phyloP scores from a whole-genome alignment of 2,888 invertebrate genomes.

The Callosobruchus maculatus region DNA sequence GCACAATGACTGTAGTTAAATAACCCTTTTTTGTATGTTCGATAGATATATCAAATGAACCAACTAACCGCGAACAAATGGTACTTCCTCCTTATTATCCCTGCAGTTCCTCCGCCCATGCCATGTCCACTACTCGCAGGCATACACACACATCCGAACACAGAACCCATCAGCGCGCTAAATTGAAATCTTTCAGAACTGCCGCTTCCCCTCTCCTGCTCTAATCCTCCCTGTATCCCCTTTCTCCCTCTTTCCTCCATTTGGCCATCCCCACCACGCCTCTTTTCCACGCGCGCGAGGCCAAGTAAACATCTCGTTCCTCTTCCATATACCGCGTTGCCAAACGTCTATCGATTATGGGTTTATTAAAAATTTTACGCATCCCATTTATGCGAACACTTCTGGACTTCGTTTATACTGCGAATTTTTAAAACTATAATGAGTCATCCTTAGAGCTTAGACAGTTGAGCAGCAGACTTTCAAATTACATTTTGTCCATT shows the following conservation, averaged over 20 bases:
- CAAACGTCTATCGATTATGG: not conserved
- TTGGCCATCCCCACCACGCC: not conserved
- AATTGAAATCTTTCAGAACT: constrained; percentile 49
- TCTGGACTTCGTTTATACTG: too few species aligned
- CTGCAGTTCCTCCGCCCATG: constrained; percentile 15
- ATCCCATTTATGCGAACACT: too few species aligned
- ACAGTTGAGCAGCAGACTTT: too few species aligned
- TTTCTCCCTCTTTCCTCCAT: not conserved
- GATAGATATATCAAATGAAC: too few species aligned
- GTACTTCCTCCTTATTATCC: too few species aligned
- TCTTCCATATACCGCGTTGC: not conserved
- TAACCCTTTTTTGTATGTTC: too few species aligned
- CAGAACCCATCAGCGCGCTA: constrained; percentile 42
- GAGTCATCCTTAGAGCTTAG: too few species aligned
- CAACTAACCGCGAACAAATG: too few species aligned
- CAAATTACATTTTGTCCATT: too few species aligned
- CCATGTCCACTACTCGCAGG: constrained; percentile 22
- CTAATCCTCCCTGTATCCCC: constrained; percentile 10
- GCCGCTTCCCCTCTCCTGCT: constrained; percentile 27
- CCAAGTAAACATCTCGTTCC: not conserved
- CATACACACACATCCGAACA: constrained; percentile 19
- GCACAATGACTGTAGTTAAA: too few species aligned
- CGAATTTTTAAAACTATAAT: too few species aligned
- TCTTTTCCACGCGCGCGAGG: not conserved
- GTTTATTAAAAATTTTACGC: too few species aligned